Evolutionary conservation across 2,888 invertebrate species (phyloP).

Genomic region (Ethmia dodecea): DNA sequence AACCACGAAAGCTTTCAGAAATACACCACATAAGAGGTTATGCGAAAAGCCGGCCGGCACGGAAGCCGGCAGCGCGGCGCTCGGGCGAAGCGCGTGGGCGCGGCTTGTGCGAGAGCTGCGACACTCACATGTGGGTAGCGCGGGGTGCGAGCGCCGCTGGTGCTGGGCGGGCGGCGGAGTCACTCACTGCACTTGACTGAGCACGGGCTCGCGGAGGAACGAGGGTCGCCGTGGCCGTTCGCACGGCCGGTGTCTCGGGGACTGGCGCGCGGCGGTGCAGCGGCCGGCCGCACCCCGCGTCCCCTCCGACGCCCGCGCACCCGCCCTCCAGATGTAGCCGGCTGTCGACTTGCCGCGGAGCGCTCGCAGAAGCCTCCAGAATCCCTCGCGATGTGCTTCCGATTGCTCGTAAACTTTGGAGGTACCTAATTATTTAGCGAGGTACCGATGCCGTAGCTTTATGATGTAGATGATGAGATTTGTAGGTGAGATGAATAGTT

Average conservation of each 20-base stretch:
- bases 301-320: slow-evolving; percentile 41
- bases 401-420: no score
- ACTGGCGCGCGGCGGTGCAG: slow-evolving; percentile 54
- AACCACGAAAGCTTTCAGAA: slow-evolving; percentile 31
- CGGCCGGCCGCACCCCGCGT: slow-evolving; percentile 51
- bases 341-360: slow-evolving; percentile 26
- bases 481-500: no score
- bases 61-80: slow-evolving; percentile 53
- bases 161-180: slow-evolving; percentile 50
- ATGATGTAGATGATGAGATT: no score
- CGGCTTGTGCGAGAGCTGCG: slow-evolving; percentile 13
- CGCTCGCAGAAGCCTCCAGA: slow-evolving; percentile 47
- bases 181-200: slow-evolving; percentile 43
- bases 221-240: slow-evolving; percentile 67
- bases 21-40: no score
- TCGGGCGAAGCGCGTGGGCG: slow-evolving; percentile 21
- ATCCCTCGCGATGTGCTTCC: no score
- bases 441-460: no score
- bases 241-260: slow-evolving; percentile 74
- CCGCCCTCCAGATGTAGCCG: slow-evolving; percentile 62
- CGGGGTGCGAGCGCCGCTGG: slow-evolving; percentile 50
- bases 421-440: no score
- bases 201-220: slow-evolving; percentile 24
- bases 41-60: slow-evolving; percentile 50
- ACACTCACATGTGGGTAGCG: slow-evolving; percentile 65